Percentiles rank a stretch among this genome's conserved stretches.
phyloP scores from a whole-genome alignment of 1,140 invertebrate genomes.

The Berghia stephanieae region DNA sequence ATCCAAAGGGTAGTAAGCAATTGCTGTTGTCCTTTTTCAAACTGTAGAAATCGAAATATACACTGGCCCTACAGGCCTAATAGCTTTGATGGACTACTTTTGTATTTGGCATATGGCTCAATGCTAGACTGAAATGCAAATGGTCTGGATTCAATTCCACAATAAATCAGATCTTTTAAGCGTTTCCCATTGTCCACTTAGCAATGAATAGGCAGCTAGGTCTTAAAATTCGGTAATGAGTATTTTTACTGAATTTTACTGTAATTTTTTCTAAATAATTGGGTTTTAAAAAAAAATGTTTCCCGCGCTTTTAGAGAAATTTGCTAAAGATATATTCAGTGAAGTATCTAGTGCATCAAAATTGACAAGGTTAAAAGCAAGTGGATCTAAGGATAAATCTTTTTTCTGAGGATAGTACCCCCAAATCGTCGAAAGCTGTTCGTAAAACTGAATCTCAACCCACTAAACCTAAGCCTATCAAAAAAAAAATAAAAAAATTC shows the following conservation, averaged over 20 bases:
- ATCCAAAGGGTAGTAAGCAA: too few species aligned
- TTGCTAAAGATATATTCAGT: background rate
- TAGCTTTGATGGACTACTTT: too few species aligned
- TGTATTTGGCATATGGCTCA: too few species aligned
- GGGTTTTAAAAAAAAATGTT: background rate
- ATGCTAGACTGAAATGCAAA: too few species aligned
- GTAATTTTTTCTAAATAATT: background rate
- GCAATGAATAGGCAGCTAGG: background rate
- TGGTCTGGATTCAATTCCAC: background rate
- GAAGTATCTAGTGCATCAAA: background rate
- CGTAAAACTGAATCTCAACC: background rate
- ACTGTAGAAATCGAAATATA: too few species aligned
- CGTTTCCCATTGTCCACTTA: background rate
- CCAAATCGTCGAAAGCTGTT: background rate
- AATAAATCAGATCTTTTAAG: background rate
- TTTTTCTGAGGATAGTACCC: background rate
- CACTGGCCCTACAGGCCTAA: too few species aligned
- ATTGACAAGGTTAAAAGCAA: background rate
- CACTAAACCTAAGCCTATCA: background rate
- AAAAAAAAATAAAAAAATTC: slow-evolving; percentile 5
- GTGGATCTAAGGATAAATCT: background rate
- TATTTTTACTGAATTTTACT: background rate
- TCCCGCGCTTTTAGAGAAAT: background rate
- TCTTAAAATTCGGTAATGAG: background rate
- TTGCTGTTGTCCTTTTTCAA: too few species aligned